Evolutionary conservation across 1,140 invertebrate genomes (phyloP), one percentile per base, ranked within the genome.

Genomic region (Drosophila punjabiensis): DNA sequence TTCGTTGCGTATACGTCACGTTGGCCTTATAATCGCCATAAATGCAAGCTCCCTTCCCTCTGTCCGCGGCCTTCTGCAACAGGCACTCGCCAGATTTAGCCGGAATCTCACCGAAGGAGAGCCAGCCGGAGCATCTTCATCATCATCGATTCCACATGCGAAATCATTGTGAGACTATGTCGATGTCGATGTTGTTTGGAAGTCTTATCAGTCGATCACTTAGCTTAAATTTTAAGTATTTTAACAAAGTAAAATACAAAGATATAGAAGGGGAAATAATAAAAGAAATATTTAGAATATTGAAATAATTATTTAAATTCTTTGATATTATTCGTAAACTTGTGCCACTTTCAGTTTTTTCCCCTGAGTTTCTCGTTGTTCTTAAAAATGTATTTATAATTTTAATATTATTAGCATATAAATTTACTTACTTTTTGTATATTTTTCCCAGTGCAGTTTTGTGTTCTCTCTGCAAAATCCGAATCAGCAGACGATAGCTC

Each of bases 51-150:
- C 37, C 28, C 39, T 48, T 32, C 14, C 50, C 16, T 50, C 33
- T 10, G 56, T n/a, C 33, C 18, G 28, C 39, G 75, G 69, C 78
- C 81, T 79, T 85, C 70, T 85, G 69, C 81, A 90, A 86, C 85
- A 86, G 86, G 86, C 82, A 43, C 33, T 55, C 53, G 76, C 81
- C 76, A 33, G 85, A 76, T 89, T 64, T 16, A 76, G 86, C 82
- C 43, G 86, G 85, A 73, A 79, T 75, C 11, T 56, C 20, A 5
- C 5, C 13, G 5, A 39, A 47, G 39, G 43, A 55, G 58, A 50
- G 35, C 45, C 30, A 33, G 59, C 6, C n/a, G 35, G 66, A 79
- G 69, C 71, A 60, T 67, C 53, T 52, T 64, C 61, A 74, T 70
- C 48, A 81, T 66, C 60, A 86, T 75, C 37, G 63, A 77, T 48